Base-by-base conservation (phyloP, 2,113 vertebrate genomes). In the Plectropomus leopardus region DNA sequence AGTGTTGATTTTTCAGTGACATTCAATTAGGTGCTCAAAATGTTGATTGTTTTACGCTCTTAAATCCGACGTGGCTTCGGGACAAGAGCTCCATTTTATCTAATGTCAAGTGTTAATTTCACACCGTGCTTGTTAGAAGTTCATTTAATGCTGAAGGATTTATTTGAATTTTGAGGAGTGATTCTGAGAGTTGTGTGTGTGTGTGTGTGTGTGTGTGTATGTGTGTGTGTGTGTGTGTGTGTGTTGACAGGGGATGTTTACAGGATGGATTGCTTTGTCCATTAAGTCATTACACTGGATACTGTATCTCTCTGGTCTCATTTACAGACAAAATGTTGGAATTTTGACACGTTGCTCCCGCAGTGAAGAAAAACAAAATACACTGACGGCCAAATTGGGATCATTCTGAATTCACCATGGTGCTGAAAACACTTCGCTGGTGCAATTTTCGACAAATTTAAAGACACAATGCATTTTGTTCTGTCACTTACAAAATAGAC, bases 101-200 rank as follows among this genome's bases (percentile, higher is more conserved):
- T 40, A 57, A 70, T 51, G 53, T 51, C 54, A 70, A 66, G 63
- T 72, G 55, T 72, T 72, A 28, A 50, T 72, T 9, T 65, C 36
- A 79, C 45, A 69, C 50, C 1, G 7, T 44, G 19, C 57, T 42
- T 21, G 21, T 66, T 55, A 50, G 59, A 40, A 80, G 51, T 64
- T 76, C 10, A 47, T 76, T 83, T 36, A 76, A 36, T 6, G 14
- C n/a, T 1, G 11, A 74, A 5, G 7, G 21, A 34, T 68, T 75
- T 60, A 28, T 47, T 28, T 24, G 6, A 5, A 17, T 53, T 55
- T 57, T 23, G 5, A 44, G 17, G 30, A 32, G 36, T 30, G 42
- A 13, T 47, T 4, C 9, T 51, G 1, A 5, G 65, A 23, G 70
- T 30, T 30, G 40, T 16, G 11, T 40, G 5, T 14, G 5, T 34